Base-by-base conservation (phyloP, 2,888 invertebrate genomes). In the Keiferia lycopersicella region DNA sequence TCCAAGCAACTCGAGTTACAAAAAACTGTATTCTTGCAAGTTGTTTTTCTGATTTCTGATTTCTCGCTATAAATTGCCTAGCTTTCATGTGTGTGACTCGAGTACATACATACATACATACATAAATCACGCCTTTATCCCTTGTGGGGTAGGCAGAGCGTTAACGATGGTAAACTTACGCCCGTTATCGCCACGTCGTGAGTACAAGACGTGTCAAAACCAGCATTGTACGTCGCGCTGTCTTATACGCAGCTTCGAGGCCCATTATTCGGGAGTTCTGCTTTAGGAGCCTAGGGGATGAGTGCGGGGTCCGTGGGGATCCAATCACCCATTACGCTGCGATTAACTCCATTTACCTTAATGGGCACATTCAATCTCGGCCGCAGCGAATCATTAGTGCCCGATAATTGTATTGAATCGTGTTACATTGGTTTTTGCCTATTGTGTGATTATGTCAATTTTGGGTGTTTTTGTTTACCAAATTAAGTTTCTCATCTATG, bases 261-360 rank as follows among this genome's bases (percentile, higher is more conserved):
- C 20, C 20, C 18, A 12, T 22, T 26, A 53, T 56, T 56, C 30
- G 56, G 56, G 22, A 12, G 22, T 30, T 53, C 30, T 14, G 56
- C n/a, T 22, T 34, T n/a, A n/a, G n/a, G 56, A 12, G 7, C n/a
- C n/a, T 11, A 30, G 8, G 10, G 22, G 58, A 16, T 18, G 39
- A 12, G 58, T 58, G 11, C 16, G 58, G 10, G 58, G 34, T n/a
- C 12, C 34, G 34, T n/a, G n/a, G 73, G 70, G 69, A 74, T 73
- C 75, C 73, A 77, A 80, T 79, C 74, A 71, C 69, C 77, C 77
- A 78, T 82, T 78, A 78, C 72, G 72, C 64, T 69, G 72, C 72
- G 73, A 80, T 82, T 82, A 74, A 75, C 77, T 76, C 77, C 79
- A 81, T 82, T 82, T 78, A 69, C 71, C 74, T 66, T 78, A 82